These are phyloP conservation scores for Stegana nigrithorax DNA, from an alignment of 2,888 invertebrate species.

Conservation along the genomic window DNA sequence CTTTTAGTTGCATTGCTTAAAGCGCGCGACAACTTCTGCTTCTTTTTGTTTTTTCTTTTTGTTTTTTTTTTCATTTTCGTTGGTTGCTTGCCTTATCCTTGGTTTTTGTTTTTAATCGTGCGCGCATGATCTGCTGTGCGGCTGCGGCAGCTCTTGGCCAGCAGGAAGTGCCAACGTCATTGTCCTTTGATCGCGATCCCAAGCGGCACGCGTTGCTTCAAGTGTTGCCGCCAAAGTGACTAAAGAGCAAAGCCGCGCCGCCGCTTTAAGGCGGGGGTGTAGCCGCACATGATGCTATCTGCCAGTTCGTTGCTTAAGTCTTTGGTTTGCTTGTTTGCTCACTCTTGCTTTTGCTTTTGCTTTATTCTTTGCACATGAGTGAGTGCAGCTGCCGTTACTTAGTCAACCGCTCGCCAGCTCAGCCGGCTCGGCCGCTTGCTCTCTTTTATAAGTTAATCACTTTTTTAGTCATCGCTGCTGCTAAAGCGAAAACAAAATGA, in stretches of 20 bases:
- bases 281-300: not conserved
- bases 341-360: not conserved
- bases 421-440: not conserved
- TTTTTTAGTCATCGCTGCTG: not conserved
- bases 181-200: constrained; percentile 7
- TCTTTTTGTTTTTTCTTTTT: not conserved
- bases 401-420: too few species aligned
- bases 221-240: not conserved
- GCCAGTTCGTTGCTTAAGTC: constrained; percentile 45
- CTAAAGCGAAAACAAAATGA: not conserved
- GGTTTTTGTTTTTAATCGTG: not conserved
- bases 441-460: not conserved
- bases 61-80: not conserved
- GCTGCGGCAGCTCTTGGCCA: not conserved
- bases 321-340: constrained; percentile 30
- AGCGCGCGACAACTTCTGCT: too few species aligned
- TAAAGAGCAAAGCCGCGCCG: too few species aligned
- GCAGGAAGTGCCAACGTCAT: not conserved
- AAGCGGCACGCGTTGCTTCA: constrained; percentile 10
- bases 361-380: not conserved
- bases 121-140: too few species aligned
- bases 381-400: too few species aligned
- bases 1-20: too few species aligned
- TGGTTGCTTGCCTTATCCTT: not conserved
- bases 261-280: constrained; percentile 1